Conservation (phyloP, 2,113 vertebrate species). For the Lethenteron reissneri region DNA sequence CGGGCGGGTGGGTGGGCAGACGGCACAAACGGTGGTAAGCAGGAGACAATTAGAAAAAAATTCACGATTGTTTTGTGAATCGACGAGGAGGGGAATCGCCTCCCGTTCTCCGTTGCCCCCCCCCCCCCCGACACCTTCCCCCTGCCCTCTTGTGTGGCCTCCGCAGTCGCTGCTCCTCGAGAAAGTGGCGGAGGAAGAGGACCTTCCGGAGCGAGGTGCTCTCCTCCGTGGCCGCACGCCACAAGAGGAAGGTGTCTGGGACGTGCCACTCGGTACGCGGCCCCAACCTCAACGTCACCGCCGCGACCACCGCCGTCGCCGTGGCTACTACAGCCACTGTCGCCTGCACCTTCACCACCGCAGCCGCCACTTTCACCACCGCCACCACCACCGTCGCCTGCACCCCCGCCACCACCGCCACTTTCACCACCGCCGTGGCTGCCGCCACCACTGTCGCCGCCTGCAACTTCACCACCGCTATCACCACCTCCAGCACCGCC, state of each 20-base stretch:
- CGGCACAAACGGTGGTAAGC: too few species aligned
- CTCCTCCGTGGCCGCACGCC: constrained; percentile 25
- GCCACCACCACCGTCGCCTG: neutral
- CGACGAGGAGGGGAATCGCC: rapidly evolving
- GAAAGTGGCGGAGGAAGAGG: constrained; percentile 31
- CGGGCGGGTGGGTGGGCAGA: neutral
- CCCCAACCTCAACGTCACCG: constrained; percentile 13
- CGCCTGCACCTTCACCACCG: rapidly evolving
- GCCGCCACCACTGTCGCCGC: too few species aligned
- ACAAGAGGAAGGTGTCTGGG: constrained; percentile 26
- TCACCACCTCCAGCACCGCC: too few species aligned
- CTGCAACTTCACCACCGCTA: too few species aligned
- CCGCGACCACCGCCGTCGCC: constrained; percentile 9
- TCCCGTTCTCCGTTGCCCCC: neutral
- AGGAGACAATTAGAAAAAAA: too few species aligned
- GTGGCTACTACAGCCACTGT: rapidly evolving
- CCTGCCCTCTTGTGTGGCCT: neutral
- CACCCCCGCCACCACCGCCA: neutral
- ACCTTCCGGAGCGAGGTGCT: constrained; percentile 33
- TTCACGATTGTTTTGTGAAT: rapidly evolving
- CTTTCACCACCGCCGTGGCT: neutral
- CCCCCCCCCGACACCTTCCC: neutral
- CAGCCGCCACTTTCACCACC: neutral
- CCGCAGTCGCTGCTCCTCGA: constrained; percentile 41
- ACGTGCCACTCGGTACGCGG: too few species aligned